Conservation (phyloP, 1,140 invertebrate species). For the Drosophila ambigua region DNA sequence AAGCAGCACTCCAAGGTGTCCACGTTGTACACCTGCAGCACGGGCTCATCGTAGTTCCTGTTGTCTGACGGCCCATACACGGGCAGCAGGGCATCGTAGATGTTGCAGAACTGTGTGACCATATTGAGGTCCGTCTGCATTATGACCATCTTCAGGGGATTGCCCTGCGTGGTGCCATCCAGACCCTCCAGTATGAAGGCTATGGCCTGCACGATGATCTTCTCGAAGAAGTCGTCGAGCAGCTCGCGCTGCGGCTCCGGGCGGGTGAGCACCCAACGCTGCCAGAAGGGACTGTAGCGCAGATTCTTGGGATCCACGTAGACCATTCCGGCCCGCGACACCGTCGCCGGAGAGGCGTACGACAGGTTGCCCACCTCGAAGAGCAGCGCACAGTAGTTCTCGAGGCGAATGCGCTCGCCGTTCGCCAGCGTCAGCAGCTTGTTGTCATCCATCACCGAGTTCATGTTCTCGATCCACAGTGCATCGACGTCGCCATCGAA, state of each 20-base stretch:
- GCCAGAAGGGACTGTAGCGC: slow-evolving; percentile 93
- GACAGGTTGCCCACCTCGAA: slow-evolving; percentile 96
- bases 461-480: slow-evolving; percentile 98
- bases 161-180: slow-evolving; percentile 89
- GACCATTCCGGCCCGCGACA: slow-evolving; percentile 96
- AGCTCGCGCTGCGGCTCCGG: slow-evolving; percentile 68
- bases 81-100: slow-evolving; percentile 89
- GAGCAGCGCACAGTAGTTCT: slow-evolving; percentile 91
- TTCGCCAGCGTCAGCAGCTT: slow-evolving; percentile 94
- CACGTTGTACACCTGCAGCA: slow-evolving; percentile 84
- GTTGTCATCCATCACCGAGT: slow-evolving; percentile 98
- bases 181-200: slow-evolving; percentile 91
- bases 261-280: slow-evolving; percentile 87
- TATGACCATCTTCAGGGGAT: slow-evolving; percentile 91
- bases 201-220: slow-evolving; percentile 88
- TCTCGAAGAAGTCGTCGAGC: slow-evolving; percentile 73
- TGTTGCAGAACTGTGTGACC: slow-evolving; percentile 92
- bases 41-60: slow-evolving; percentile 84
- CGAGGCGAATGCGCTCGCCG: slow-evolving; percentile 93
- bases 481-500: slow-evolving; percentile 97
- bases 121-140: slow-evolving; percentile 93
- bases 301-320: slow-evolving; percentile 96
- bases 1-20: slow-evolving; percentile 89
- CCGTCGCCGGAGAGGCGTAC: slow-evolving; percentile 95
- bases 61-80: slow-evolving; percentile 58